Evolutionary conservation across 1,140 invertebrate species (phyloP), one percentile per base, ranked within the genome.

Genomic region (Daktulosphaira vitifoliae): DNA sequence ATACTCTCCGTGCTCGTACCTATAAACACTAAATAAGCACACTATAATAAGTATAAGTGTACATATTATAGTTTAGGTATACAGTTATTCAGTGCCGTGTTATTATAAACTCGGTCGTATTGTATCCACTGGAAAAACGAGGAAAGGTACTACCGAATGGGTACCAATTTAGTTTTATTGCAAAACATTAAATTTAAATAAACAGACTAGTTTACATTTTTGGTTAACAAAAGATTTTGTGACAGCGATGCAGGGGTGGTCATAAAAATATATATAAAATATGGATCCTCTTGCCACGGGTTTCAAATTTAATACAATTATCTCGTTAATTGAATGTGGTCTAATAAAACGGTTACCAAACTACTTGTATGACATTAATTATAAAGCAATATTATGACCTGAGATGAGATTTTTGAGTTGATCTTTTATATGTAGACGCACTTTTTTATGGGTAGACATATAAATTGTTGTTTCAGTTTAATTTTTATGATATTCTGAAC

Each of bases 81-180:
- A n/a, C n/a, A n/a, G n/a, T n/a, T n/a, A n/a, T 33, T 33, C 29
- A 5, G 29, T 33, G 5, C 11, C 5, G 29, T 33, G 29, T 33
- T 33, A 33, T 33, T 33, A 33, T 33, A 5, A 5, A 11, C 29
- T 33, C 11, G n/a, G 29, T 33, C 29, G 5, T 33, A 33, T 33
- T 6, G 29, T 33, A 5, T 33, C 5, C 29, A 33, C n/a, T n/a
- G n/a, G n/a, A 11, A 33, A 11, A 33, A 33, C 29, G 29, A 33
- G 29, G 11, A 33, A 5, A 33, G 29, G 5, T 11, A 33, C 29
- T 11, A 33, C 11, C 11, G 37, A 39, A 23, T n/a, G 44, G 44
- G 42, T 22, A 59, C 39, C 54, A 20, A 46, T 59, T 59, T 46
- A 23, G 42, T 59, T 59, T 59, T 59, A 59, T 59, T 59, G 54